Conservation (phyloP, 2,888 invertebrate genomes). For the Galerucella pusilla region DNA sequence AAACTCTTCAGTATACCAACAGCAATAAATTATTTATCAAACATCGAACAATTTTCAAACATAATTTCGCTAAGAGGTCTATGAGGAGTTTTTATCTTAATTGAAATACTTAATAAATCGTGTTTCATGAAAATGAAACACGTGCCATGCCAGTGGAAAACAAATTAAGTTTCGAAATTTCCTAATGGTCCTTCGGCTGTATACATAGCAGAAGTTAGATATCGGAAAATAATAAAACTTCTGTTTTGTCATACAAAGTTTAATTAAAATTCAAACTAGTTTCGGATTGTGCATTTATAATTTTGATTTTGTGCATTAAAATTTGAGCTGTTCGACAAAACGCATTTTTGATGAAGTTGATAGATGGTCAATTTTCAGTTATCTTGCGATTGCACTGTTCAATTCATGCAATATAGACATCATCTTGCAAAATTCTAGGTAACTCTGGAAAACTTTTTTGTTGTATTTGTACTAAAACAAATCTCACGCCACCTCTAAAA, state of each 20-base stretch:
- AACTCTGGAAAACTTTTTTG: too few species aligned
- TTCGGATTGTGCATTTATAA: neutral
- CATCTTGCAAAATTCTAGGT: too few species aligned
- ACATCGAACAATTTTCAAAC: neutral
- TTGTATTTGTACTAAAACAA: too few species aligned
- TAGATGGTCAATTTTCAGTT: too few species aligned
- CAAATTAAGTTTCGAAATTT: constrained; percentile 32
- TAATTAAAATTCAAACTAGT: constrained; percentile 27
- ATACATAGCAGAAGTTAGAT: constrained; percentile 14
- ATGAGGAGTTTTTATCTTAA: constrained; percentile 21
- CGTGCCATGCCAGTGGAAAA: constrained; percentile 25
- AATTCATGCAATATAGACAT: too few species aligned
- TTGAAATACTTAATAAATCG: constrained; percentile 30
- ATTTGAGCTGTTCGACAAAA: too few species aligned
- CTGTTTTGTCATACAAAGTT: constrained; percentile 23
- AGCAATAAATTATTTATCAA: too few species aligned
- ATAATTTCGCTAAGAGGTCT: constrained; percentile 21
- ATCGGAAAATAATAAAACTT: constrained; percentile 34
- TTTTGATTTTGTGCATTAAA: neutral
- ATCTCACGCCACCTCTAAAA: too few species aligned
- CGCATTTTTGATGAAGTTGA: too few species aligned
- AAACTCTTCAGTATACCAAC: too few species aligned
- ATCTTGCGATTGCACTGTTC: too few species aligned
- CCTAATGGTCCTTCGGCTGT: constrained; percentile 27
- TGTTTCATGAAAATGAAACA: constrained; percentile 27